Percentiles rank a stretch among this genome's conserved stretches.
phyloP scores from a whole-genome alignment of 2,113 vertebrate species.

The Laterallus jamaicensis region DNA sequence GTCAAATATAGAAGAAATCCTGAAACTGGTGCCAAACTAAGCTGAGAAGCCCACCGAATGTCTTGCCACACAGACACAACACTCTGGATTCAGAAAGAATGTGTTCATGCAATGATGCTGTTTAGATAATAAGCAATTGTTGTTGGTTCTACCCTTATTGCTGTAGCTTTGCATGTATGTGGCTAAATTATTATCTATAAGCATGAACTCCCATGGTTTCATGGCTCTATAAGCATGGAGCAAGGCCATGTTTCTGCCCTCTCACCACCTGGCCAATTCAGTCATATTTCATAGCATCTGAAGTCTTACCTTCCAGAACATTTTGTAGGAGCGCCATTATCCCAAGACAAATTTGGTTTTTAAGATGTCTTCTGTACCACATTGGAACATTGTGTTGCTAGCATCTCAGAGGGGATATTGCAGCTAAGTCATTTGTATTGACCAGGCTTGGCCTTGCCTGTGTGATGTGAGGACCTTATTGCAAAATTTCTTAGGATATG shows the following conservation, averaged over 20 bases:
- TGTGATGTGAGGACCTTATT: neutral
- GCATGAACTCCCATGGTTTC: neutral
- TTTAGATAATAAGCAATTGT: neutral
- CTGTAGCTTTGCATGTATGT: neutral
- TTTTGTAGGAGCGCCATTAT: neutral
- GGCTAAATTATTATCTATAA: neutral
- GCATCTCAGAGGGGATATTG: neutral
- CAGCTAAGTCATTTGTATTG: neutral
- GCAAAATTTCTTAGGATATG: neutral
- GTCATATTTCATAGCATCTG: neutral
- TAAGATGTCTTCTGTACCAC: neutral
- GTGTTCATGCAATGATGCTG: neutral
- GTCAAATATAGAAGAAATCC: neutral
- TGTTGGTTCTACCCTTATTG: neutral
- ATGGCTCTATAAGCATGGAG: neutral
- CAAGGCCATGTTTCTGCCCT: neutral
- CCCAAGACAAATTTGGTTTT: neutral
- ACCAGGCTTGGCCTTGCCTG: neutral
- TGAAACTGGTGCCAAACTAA: neutral
- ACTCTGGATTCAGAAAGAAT: neutral
- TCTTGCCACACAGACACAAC: neutral
- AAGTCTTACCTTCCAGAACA: neutral
- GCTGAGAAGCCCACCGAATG: neutral
- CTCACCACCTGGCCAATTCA: fast-evolving
- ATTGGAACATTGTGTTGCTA: neutral